phyloP scores from a whole-genome alignment of 2,888 invertebrate genomes.

The Pterostichus madidus region DNA sequence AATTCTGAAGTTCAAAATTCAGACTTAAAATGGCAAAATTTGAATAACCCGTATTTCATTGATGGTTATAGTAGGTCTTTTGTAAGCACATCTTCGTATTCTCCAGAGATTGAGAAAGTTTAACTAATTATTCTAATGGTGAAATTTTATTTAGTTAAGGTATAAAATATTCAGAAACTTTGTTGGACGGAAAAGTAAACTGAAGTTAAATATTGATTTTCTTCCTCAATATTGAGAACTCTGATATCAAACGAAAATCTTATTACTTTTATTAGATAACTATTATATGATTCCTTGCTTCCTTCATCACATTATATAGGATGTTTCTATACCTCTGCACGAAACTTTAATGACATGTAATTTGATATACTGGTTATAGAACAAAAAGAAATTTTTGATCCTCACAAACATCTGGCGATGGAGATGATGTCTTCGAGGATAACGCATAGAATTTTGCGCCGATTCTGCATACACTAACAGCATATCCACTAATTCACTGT shows the following conservation, averaged over 20 bases:
- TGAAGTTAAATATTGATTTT: slow-evolving; percentile 49
- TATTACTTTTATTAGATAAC: slow-evolving; percentile 32
- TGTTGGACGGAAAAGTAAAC: slow-evolving; percentile 28
- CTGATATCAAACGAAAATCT: slow-evolving; percentile 15
- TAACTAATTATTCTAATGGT: slow-evolving; percentile 56
- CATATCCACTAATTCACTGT: too few species aligned
- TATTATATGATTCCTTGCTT: slow-evolving; percentile 6
- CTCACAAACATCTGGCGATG: too few species aligned
- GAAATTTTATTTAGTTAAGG: slow-evolving; percentile 55
- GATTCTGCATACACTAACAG: too few species aligned
- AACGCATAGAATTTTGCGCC: too few species aligned
- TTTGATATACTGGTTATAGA: too few species aligned
- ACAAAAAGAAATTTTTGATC: too few species aligned
- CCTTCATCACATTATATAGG: slow-evolving; percentile 4
- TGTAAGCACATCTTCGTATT: slow-evolving; percentile 12
- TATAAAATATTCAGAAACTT: slow-evolving; percentile 50
- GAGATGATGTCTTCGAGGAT: too few species aligned
- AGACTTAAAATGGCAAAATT: not conserved
- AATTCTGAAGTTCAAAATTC: not conserved
- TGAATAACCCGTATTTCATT: not conserved
- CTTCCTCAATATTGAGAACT: slow-evolving; percentile 25
- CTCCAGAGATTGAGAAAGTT: slow-evolving; percentile 44
- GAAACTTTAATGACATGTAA: too few species aligned
- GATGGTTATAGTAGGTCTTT: slow-evolving; percentile 9
- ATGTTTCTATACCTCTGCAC: too few species aligned